These are phyloP conservation scores for Xiphorhynchus elegans DNA, from an alignment of 2,113 vertebrate genomes.

Conservation along the genomic window DNA sequence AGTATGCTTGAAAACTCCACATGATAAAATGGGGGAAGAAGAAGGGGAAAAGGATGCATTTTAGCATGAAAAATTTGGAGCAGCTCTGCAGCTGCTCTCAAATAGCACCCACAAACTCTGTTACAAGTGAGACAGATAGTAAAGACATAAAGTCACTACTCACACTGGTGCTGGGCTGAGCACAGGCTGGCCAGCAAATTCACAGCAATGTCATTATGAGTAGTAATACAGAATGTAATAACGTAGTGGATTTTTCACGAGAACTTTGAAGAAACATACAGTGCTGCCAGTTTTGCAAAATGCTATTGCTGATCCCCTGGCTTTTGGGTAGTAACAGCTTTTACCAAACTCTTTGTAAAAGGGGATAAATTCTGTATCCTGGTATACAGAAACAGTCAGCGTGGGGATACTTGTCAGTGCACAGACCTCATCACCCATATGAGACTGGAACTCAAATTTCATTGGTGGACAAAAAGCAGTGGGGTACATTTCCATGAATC, in stretches of 20 bases:
- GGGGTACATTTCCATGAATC: slow-evolving; percentile 99
- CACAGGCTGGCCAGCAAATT: not conserved
- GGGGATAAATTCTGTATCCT: not conserved
- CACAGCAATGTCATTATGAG: not conserved
- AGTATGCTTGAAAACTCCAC: not conserved
- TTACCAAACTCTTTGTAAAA: not conserved
- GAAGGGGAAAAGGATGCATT: not conserved
- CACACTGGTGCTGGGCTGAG: not conserved
- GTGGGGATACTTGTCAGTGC: not conserved
- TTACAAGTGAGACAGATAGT: not conserved
- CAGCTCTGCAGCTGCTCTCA: not conserved
- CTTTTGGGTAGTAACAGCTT: not conserved
- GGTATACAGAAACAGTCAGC: not conserved
- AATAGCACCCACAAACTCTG: not conserved
- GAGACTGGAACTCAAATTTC: slow-evolving; percentile 96
- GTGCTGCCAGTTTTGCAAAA: not conserved
- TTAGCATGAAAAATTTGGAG: not conserved
- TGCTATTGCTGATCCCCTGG: not conserved
- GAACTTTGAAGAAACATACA: not conserved
- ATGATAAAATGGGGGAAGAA: not conserved
- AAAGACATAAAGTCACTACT: not conserved
- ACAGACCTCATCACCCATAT: slow-evolving; percentile 98
- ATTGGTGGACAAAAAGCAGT: slow-evolving; percentile 93
- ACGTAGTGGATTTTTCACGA: not conserved
- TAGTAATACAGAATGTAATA: not conserved